phyloP scores from a whole-genome alignment of 2,797 vertebrate genomes.

The Poecilia gillii region DNA sequence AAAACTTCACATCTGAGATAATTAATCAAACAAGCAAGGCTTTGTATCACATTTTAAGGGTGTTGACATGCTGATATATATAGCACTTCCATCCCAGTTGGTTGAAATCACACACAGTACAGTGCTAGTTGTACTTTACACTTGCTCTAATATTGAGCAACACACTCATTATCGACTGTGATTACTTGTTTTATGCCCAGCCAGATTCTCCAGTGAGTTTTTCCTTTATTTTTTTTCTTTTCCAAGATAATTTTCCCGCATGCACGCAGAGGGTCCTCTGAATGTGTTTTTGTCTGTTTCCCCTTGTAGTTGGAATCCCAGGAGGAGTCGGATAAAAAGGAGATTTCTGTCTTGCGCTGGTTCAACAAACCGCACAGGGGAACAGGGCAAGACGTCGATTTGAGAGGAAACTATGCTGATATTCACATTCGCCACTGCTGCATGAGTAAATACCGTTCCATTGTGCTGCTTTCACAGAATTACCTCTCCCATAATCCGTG shows the following conservation, averaged over 20 bases:
- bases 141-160: conserved; percentile 21
- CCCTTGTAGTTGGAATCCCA: background rate
- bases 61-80: conserved; percentile 57
- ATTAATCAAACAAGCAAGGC: conserved; percentile 53
- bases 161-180: conserved; percentile 13
- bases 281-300: conserved; percentile 8
- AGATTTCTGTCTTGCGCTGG: background rate
- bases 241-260: background rate
- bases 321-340: background rate
- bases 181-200: conserved; percentile 14
- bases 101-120: conserved; percentile 20
- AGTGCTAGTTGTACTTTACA: conserved; percentile 32
- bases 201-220: background rate
- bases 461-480: conserved; percentile 4
- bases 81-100: conserved; percentile 29
- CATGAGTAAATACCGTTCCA: background rate
- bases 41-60: conserved; percentile 53
- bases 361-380: conserved; percentile 14
- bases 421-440: background rate
- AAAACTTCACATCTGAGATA: conserved; percentile 48
- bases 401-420: conserved; percentile 2
- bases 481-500: background rate
- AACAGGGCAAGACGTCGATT: background rate
- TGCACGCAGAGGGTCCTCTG: background rate
- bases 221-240: conserved; percentile 6